Base-by-base conservation (phyloP, 1,140 invertebrate species). In the Phortica variegata region DNA sequence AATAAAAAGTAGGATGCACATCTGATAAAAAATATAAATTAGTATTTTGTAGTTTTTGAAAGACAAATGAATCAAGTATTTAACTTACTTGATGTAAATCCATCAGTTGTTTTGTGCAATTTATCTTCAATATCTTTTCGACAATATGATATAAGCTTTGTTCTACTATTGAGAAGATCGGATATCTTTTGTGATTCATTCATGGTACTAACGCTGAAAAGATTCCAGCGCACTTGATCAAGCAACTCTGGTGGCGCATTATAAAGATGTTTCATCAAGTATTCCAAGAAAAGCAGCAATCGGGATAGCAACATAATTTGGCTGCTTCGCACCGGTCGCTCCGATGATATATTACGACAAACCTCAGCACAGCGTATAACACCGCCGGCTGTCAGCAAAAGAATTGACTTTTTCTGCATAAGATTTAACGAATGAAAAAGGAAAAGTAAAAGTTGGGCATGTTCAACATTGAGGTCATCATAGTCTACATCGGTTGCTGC, bases 371-470 rank as follows among this genome's bases (percentile, higher is more conserved):
- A 86, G 49, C 83, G 77, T 37, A 87, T 82, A 13, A 86, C 82
- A 3, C 84, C 84, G 55, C 83, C 83, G 5, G 88, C 87, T 10
- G 87, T 86, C 49, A 89, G 79, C 8, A 96, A 79, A n/a, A 97
- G 77, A 1, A 98, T 89, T 3, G 88, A 88, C 77, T 97, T 97
- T 76, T 97, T 97, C 77, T 97, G 92, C 90, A 96, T 96, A 19
- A 97, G 78, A 61, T 92, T 94, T 19, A 97, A 76, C 3, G 91
- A 92, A 76, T 97, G 94, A 73, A 97, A 97, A 2, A 97, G 78
- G 73, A 97, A 96, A 1, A 98, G 80, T 50, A 98, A 77, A 8
- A 97, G 78, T 72, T 97, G 94, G 0, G 93, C 87, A 78, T 98
- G 95, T 75, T 98, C 95, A 8, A 97, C 92, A 77, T 97, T 97